phyloP scores from a whole-genome alignment of 2,888 invertebrate genomes.

The Nephrotoma guestfalica region DNA sequence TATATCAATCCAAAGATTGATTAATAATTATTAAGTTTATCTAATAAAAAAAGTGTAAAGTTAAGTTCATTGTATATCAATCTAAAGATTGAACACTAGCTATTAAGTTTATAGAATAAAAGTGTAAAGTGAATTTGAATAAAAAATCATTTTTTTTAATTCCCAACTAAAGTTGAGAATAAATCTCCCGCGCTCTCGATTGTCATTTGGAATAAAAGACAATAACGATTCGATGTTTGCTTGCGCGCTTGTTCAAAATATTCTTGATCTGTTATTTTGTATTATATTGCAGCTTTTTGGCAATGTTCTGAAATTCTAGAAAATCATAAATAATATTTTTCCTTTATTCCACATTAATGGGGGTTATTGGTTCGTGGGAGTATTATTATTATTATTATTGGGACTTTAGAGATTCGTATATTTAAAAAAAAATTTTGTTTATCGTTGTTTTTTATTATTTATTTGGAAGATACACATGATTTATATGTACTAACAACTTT shows the following conservation, averaged over 20 bases:
- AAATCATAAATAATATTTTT: neutral
- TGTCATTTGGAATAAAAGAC: neutral
- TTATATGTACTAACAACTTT: conserved; percentile 5
- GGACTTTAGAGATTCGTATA: neutral
- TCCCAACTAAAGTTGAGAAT: no score
- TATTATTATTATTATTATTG: neutral
- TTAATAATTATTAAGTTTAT: no score
- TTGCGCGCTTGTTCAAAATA: neutral
- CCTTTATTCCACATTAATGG: neutral
- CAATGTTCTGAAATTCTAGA: neutral
- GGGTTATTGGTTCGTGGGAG: neutral
- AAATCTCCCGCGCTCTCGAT: neutral
- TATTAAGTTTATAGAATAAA: no score
- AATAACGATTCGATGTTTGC: neutral
- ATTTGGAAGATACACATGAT: neutral
- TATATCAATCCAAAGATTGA: no score
- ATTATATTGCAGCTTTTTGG: neutral
- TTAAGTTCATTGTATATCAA: no score
- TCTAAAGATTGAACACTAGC: no score
- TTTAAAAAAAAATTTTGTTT: neutral
- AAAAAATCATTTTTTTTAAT: no score
- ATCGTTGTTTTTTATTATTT: neutral
- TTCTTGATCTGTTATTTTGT: neutral
- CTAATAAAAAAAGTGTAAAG: no score
- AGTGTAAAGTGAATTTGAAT: no score